phyloP scores from a whole-genome alignment of 2,797 vertebrate species.

The Neosalanx taihuensis region DNA sequence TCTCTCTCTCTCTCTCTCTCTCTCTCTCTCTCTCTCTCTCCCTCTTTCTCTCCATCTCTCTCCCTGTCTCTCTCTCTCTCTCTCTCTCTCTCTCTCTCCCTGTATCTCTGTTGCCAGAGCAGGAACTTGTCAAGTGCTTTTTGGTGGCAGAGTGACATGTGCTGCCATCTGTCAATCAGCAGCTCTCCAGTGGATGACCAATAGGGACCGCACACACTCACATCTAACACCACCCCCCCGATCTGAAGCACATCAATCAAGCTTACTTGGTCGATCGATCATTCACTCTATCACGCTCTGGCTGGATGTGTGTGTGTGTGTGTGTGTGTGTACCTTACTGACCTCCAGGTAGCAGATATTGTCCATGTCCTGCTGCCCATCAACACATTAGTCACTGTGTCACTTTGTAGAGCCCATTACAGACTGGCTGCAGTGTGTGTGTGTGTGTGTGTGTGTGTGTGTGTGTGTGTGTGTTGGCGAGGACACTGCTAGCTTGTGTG shows the following conservation, averaged over 20 bases:
- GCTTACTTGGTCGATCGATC: constrained; percentile 3
- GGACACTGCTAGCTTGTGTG: background rate
- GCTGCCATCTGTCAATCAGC: constrained; percentile 24
- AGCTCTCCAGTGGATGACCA: constrained; percentile 12
- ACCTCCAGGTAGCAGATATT: constrained; percentile 33
- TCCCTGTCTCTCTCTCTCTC: no score
- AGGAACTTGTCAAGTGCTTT: constrained; percentile 20
- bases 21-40: background rate
- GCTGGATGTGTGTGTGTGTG: constrained; percentile 8
- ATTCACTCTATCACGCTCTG: constrained; percentile 26
- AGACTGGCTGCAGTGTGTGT: constrained; percentile 33
- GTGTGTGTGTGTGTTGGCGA: constrained; percentile 14
- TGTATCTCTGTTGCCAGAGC: background rate
- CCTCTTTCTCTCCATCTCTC: background rate
- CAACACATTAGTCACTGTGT: constrained; percentile 65
- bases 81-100: background rate
- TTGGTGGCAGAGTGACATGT: constrained; percentile 7
- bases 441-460: constrained; percentile 22
- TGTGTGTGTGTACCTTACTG: constrained; percentile 39
- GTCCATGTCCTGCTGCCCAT: constrained; percentile 46
- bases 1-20: no score
- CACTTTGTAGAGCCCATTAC: constrained; percentile 54
- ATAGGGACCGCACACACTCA: constrained; percentile 7
- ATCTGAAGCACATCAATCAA: constrained; percentile 1
- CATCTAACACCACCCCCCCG: background rate